Conservation (phyloP, 2,797 vertebrate genomes). For the Echeneis naucrates region DNA sequence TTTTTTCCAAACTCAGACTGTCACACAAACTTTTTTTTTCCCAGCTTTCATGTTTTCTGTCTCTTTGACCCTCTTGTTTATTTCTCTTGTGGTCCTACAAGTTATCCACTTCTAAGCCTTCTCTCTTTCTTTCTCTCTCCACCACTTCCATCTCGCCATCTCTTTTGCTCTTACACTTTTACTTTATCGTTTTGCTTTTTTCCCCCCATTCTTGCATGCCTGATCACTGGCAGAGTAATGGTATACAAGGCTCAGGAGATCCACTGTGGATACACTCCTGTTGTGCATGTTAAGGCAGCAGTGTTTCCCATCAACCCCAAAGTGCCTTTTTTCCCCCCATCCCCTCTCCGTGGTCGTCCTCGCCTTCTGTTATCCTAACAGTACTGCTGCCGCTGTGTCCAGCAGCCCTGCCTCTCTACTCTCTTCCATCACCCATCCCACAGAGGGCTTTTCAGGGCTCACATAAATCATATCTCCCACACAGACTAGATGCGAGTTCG, state of each 20-base stretch:
- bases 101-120: slow-evolving; percentile 3
- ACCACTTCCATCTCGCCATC: neutral
- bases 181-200: slow-evolving; percentile 17
- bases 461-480: slow-evolving; percentile 73
- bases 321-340: slow-evolving; percentile 14
- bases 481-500: slow-evolving; percentile 53
- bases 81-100: slow-evolving; percentile 28
- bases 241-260: slow-evolving; percentile 32
- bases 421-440: slow-evolving; percentile 16
- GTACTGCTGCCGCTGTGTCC: slow-evolving; percentile 28
- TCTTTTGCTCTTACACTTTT: slow-evolving; percentile 2
- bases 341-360: slow-evolving; percentile 14
- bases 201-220: slow-evolving; percentile 35
- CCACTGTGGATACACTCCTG: slow-evolving; percentile 24
- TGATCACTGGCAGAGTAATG: slow-evolving; percentile 44
- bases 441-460: slow-evolving; percentile 49
- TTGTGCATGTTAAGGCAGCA: slow-evolving; percentile 29
- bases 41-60: slow-evolving; percentile 50
- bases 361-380: slow-evolving; percentile 32
- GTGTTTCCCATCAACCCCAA: slow-evolving; percentile 37
- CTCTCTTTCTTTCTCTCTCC: slow-evolving; percentile 17
- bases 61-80: slow-evolving; percentile 44
- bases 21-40: slow-evolving; percentile 29
- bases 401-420: slow-evolving; percentile 29
- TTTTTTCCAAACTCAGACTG: slow-evolving; percentile 29